Percentiles rank a stretch among this genome's conserved stretches.
phyloP scores from a whole-genome alignment of 2,888 invertebrate genomes.

The Drosophila mettleri region DNA sequence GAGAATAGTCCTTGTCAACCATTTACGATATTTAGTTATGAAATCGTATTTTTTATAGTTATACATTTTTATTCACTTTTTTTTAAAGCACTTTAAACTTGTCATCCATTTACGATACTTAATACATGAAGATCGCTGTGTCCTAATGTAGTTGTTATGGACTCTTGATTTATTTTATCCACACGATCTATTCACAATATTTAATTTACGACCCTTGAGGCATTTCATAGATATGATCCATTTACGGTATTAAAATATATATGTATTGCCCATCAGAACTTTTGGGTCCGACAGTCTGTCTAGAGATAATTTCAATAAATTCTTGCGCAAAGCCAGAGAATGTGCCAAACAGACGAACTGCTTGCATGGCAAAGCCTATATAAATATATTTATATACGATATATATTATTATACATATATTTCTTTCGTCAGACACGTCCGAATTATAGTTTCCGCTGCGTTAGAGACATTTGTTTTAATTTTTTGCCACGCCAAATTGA shows the following conservation, averaged over 20 bases:
- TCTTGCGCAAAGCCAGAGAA: constrained; percentile 30
- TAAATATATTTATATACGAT: background rate
- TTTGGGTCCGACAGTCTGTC: constrained; percentile 34
- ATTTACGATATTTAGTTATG: background rate
- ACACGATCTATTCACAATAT: too few species aligned
- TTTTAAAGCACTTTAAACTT: too few species aligned
- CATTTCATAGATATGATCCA: background rate
- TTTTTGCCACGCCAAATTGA: constrained; percentile 44
- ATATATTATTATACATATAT: background rate
- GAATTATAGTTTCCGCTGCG: constrained; percentile 4
- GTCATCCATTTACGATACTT: too few species aligned
- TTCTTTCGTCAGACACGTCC: constrained; percentile 42
- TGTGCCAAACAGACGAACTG: constrained; percentile 22
- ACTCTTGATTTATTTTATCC: too few species aligned
- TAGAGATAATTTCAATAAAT: constrained; percentile 13
- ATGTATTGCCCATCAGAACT: background rate
- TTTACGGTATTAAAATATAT: background rate
- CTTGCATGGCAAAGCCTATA: constrained; percentile 11
- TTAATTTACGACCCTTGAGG: background rate
- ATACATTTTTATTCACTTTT: too few species aligned
- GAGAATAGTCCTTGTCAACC: background rate
- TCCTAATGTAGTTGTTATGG: too few species aligned
- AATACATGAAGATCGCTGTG: too few species aligned
- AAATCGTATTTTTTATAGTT: too few species aligned
- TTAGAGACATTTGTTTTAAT: constrained; percentile 6